Percentiles rank a stretch among this genome's conserved stretches.
Evolutionary conservation across 2,797 vertebrate species (phyloP).

Genomic region (Melopsittacus undulatus): DNA sequence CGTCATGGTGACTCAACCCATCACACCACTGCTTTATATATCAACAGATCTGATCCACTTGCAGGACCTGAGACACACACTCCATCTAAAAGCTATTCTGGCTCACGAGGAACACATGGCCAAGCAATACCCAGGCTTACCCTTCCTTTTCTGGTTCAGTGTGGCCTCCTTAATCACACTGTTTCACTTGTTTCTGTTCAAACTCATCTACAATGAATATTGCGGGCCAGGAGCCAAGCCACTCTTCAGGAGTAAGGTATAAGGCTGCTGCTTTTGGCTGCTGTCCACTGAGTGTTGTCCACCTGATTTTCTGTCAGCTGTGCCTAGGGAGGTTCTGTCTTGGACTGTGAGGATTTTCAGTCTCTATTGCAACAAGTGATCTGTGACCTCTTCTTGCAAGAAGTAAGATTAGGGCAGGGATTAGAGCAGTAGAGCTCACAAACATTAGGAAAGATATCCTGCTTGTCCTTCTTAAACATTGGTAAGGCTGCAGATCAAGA

Average conservation of each 20-base stretch:
- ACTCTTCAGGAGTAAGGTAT: constrained; percentile 98
- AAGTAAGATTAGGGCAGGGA: not conserved
- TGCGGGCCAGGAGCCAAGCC: constrained; percentile 96
- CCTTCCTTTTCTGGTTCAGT: constrained; percentile 98
- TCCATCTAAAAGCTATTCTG: constrained; percentile 95
- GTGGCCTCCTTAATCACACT: constrained; percentile 96
- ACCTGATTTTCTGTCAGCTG: constrained; percentile 10
- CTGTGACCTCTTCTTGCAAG: not conserved
- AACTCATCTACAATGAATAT: constrained; percentile 99
- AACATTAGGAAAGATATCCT: not conserved
- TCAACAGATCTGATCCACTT: constrained; percentile 92
- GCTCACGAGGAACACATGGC: constrained; percentile 99
- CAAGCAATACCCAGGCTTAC: constrained; percentile 92
- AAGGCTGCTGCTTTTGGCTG: constrained; percentile 67
- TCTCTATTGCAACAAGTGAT: not conserved
- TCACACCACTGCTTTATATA: constrained; percentile 95
- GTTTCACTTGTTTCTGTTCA: constrained; percentile 98
- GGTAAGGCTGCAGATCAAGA: not conserved
- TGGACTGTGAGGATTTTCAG: not conserved
- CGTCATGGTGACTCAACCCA: constrained; percentile 94
- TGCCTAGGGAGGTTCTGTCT: constrained; percentile 23
- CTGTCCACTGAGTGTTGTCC: constrained; percentile 27
- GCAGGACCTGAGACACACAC: constrained; percentile 92
- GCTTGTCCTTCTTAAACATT: not conserved
- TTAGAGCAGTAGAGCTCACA: not conserved